A percentile compares a stretch with the other conserved stretches of the same genome.
Conservation (phyloP, 2,797 vertebrate genomes). For the Platalea minor region DNA sequence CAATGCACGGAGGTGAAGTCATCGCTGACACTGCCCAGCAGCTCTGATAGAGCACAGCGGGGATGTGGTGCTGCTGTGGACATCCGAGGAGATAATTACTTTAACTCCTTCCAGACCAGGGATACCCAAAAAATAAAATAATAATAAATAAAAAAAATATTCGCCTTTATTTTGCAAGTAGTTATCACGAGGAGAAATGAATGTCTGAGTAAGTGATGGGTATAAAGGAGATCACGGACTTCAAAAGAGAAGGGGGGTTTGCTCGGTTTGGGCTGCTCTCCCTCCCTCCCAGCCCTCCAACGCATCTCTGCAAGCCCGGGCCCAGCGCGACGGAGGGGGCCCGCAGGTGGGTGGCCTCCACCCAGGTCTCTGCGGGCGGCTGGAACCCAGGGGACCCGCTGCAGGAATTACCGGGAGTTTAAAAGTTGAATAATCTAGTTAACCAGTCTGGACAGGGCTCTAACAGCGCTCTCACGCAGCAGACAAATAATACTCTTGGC, state of each 20-base stretch:
- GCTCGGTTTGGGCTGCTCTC: neutral
- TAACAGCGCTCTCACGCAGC: neutral
- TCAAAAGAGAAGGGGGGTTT: fast-evolving
- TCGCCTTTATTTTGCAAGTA: neutral
- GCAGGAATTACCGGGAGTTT: neutral
- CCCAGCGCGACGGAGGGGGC: fast-evolving
- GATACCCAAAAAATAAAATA: neutral
- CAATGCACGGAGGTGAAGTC: slow-evolving; percentile 29
- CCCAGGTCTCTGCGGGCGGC: fast-evolving
- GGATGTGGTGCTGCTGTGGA: slow-evolving; percentile 22
- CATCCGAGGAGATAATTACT: slow-evolving; percentile 8
- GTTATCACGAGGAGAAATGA: fast-evolving
- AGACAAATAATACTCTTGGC: neutral
- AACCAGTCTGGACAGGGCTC: neutral
- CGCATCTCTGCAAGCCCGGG: fast-evolving
- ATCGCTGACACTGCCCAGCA: slow-evolving; percentile 25
- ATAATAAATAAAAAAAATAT: fast-evolving
- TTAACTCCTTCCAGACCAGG: slow-evolving; percentile 51
- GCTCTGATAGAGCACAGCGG: slow-evolving; percentile 26
- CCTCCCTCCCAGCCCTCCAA: neutral
- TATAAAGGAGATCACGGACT: fast-evolving
- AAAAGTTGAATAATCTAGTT: neutral
- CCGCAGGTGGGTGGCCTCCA: neutral
- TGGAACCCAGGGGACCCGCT: neutral
- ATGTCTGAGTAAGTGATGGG: neutral